Percentiles rank a stretch among this genome's conserved stretches.
phyloP scores from a whole-genome alignment of 2,797 vertebrate species.

The Galago senegalensis region DNA sequence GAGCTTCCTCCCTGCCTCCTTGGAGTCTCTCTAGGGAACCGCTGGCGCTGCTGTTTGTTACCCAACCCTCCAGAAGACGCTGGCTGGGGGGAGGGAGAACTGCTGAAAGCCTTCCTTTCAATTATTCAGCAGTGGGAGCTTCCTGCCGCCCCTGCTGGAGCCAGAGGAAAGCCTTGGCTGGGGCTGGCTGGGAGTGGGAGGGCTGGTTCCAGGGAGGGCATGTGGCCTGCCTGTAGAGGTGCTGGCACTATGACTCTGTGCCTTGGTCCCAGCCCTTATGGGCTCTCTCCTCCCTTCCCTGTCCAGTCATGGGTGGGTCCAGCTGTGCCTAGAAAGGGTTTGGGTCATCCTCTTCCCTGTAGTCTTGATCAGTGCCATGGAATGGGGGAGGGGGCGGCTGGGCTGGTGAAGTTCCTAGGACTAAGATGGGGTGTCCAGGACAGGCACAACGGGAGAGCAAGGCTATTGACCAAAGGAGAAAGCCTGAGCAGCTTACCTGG shows the following conservation, averaged over 20 bases:
- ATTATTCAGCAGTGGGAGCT: slow-evolving; percentile 83
- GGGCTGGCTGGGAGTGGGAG: background rate
- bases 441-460: background rate
- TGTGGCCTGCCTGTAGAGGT: background rate
- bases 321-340: background rate
- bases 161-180: slow-evolving; percentile 41
- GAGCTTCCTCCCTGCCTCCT: slow-evolving; percentile 46
- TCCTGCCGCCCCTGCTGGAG: slow-evolving; percentile 66
- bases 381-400: rapidly evolving
- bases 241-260: background rate
- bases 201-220: background rate
- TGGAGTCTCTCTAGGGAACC: slow-evolving; percentile 69
- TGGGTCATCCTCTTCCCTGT: background rate
- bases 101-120: slow-evolving; percentile 78
- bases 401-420: background rate
- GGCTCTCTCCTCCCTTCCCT: background rate
- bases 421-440: background rate
- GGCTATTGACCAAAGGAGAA: background rate
- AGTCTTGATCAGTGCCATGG: background rate
- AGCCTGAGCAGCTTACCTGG: background rate
- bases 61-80: slow-evolving; percentile 75
- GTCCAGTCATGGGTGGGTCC: background rate
- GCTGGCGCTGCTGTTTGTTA: slow-evolving; percentile 74
- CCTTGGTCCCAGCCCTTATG: background rate
- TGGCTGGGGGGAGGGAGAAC: slow-evolving; percentile 23